phyloP scores from a whole-genome alignment of 2,888 invertebrate species.

The Brachyptera putata region DNA sequence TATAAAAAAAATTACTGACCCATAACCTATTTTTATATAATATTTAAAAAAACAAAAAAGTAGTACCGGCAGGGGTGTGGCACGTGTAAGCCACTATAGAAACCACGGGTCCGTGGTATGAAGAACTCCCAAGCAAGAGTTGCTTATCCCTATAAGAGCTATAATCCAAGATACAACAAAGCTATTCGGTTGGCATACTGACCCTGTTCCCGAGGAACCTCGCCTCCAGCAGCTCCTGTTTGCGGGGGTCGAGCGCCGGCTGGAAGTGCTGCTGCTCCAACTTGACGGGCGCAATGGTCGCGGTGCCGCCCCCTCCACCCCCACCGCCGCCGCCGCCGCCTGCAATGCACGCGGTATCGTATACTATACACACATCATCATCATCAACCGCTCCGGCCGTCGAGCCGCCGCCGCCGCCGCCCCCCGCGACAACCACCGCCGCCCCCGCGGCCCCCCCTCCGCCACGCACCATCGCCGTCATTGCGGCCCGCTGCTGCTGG shows the following conservation, averaged over 20 bases:
- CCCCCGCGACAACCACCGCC: neutral
- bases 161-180: too few relatives aligned
- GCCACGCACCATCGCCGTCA: neutral
- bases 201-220: slow-evolving; percentile 95
- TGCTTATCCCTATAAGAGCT: too few relatives aligned
- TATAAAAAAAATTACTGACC: too few relatives aligned
- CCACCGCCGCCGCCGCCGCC: neutral
- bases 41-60: too few relatives aligned
- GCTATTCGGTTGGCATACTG: slow-evolving; percentile 56
- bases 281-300: slow-evolving; percentile 63
- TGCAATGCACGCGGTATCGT: neutral
- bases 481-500: neutral
- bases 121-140: too few relatives aligned
- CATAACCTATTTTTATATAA: too few relatives aligned
- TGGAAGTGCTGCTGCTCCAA: slow-evolving; percentile 85
- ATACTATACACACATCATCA: neutral
- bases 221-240: slow-evolving; percentile 97
- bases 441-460: neutral
- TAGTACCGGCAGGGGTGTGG: too few relatives aligned
- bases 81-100: too few relatives aligned
- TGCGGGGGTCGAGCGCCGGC: slow-evolving; percentile 95
- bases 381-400: neutral
- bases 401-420: neutral
- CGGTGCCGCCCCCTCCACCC: neutral
- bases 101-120: too few relatives aligned